Base-by-base conservation (phyloP, 2,888 invertebrate genomes). In the Platynereis dumerilii region DNA sequence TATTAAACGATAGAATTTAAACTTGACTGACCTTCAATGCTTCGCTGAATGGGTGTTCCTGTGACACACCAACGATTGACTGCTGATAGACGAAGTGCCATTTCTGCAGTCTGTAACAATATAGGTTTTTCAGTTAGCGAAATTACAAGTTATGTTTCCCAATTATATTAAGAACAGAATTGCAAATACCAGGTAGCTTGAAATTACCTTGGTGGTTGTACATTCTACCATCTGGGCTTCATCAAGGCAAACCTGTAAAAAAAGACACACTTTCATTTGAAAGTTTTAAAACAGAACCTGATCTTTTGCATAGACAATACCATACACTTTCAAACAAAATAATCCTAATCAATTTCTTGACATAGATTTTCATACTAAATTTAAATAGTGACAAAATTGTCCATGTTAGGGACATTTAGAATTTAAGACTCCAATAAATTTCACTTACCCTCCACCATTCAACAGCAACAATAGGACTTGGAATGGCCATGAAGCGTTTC, bases 191-290 rank as follows among this genome's bases (percentile, higher is more conserved):
- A 42, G 22, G 39, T 5, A 20, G 12, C 29, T 17, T 54, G 20
- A 0, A 17, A 27, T 60, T 72, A 82, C 82, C 78, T 80, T 82
- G 1, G 87, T 85, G 0, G 86, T 84, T 2, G 86, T 85, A 58
- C 87, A 86, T 76, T 92, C 91, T 0, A 91, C 90, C 87, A 91
- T 89, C 86, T 92, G 92, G 3, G 91, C 92, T 84, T 92, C 92
- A 82, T 92, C 92, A 28, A 92, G 83, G 75, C 83, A 80, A 61
- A 84, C 77, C 80, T 82, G 69, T 5, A 28, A 28, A 28, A 34
- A 57, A 17, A 55, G 24, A 10, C 7, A 55, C 17, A 26, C 20
- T 26, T 55, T 55, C 39, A 12, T 34, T 12, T 34, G 24, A 65
- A 48, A 48, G 48, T 48, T 22, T 48, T n/a, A 48, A 22, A 48